Evolutionary conservation across 1,140 invertebrate genomes (phyloP).

Genomic region (Schlechtendalia chinensis): DNA sequence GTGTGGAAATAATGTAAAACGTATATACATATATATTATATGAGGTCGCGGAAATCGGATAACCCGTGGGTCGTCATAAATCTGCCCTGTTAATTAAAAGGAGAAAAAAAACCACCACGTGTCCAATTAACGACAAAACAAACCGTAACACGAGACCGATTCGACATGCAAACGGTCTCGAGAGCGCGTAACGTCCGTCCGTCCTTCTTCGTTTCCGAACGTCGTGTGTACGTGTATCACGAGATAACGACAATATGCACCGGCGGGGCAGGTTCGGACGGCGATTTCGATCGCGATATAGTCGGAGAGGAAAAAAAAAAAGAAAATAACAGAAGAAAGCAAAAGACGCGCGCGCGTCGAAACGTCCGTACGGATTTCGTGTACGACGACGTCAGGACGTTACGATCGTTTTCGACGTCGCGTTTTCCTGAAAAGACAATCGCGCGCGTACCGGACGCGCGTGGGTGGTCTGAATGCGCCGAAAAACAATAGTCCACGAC

Average conservation of each 20-base stretch:
- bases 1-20: conserved; percentile 22
- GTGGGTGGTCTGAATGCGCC: conserved; percentile 35
- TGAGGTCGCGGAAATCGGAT: conserved; percentile 43
- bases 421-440: conserved; percentile 29
- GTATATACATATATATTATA: neutral
- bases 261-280: no score
- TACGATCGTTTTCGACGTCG: neutral
- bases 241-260: neutral
- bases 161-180: conserved; percentile 39
- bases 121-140: conserved; percentile 49
- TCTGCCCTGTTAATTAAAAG: conserved; percentile 48
- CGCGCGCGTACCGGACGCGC: conserved; percentile 1
- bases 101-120: conserved; percentile 40
- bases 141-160: conserved; percentile 45
- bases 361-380: neutral
- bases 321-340: no score
- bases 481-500: conserved; percentile 49
- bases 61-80: conserved; percentile 45
- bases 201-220: neutral
- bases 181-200: neutral
- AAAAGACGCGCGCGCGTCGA: no score
- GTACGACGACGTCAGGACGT: no score
- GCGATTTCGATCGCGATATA: neutral
- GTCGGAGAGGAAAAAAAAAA: neutral
- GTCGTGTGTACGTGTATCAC: neutral